Evolutionary conservation across 2,113 vertebrate genomes (phyloP).

Genomic region (Emydocephalus ijimae): DNA sequence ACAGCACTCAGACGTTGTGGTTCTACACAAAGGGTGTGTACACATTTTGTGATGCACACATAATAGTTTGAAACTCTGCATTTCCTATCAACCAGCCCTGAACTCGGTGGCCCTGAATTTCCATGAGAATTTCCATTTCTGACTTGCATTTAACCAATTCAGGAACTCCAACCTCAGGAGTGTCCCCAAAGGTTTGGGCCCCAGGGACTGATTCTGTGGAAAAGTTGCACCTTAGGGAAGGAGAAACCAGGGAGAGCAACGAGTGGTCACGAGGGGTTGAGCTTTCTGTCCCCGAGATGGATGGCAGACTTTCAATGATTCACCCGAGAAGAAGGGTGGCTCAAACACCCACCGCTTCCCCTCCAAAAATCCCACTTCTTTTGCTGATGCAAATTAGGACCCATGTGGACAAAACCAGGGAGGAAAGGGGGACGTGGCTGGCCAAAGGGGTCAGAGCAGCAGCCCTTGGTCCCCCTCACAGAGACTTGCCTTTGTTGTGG

Average conservation of each 20-base stretch:
- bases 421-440: too few relatives aligned
- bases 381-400: background rate
- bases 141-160: background rate
- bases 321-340: too few relatives aligned
- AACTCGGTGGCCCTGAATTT: background rate
- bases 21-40: constrained; percentile 36
- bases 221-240: background rate
- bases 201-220: background rate
- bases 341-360: background rate
- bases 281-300: background rate
- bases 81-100: constrained; percentile 28
- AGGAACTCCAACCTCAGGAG: background rate
- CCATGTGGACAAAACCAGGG: background rate
- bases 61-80: constrained; percentile 19
- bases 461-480: background rate
- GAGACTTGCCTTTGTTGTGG: constrained; percentile 88
- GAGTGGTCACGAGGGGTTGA: too few relatives aligned
- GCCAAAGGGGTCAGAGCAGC: too few relatives aligned
- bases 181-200: too few relatives aligned
- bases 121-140: background rate
- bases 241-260: background rate
- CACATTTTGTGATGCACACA: constrained; percentile 1
- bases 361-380: background rate
- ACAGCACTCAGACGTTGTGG: background rate
- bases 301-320: background rate